Evolutionary conservation across 1,140 invertebrate genomes (phyloP), one percentile per base, ranked within the genome.

Genomic region (Rhopalosiphum maidis): DNA sequence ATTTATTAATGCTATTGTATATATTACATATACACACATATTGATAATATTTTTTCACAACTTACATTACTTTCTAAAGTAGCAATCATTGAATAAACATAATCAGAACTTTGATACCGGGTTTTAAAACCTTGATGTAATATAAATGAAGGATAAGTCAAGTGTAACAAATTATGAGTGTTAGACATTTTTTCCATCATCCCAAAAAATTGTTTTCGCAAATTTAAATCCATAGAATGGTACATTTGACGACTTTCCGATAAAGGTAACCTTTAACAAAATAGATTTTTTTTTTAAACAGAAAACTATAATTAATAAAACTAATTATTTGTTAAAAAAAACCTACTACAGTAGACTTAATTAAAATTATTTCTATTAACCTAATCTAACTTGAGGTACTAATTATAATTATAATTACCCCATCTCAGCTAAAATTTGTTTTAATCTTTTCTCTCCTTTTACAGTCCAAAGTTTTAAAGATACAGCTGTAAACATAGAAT

Each of bases 341-440:
- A 68, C 23, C 7, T 9, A 55, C 54, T 2, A 1, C 15, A 60
- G 8, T 30, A 60, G 8, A 60, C 25, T 25, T 60, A 30, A 60
- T 25, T 60, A 60, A 60, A 60, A 60, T 30, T 30, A n/a, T 68
- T n/a, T n/a, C 30, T 51, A 18, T 18, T 48, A 48, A 48, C 37
- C 37, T 37, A 37, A 37, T 37, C 37, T 37, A 37, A 37, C 37
- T 37, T 37, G 37, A 48, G 48, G 15, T 48, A 48, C 11, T 1
- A 51, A 51, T 51, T 51, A 21, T 18, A 48, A 48, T 68, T 68
- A n/a, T n/a, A 68, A 68, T 90, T 30, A 97, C 97, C 98, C 99
- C 97, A 99, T 98, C 95, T 99, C 98, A 6, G 98, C 98, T 6
- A 99, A 95, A 94, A 99, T 96, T 95, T 98, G 97, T 91, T 97